Evolutionary conservation across 2,797 vertebrate species (phyloP), one percentile per base, ranked within the genome.

Genomic region (Argya squamiceps): DNA sequence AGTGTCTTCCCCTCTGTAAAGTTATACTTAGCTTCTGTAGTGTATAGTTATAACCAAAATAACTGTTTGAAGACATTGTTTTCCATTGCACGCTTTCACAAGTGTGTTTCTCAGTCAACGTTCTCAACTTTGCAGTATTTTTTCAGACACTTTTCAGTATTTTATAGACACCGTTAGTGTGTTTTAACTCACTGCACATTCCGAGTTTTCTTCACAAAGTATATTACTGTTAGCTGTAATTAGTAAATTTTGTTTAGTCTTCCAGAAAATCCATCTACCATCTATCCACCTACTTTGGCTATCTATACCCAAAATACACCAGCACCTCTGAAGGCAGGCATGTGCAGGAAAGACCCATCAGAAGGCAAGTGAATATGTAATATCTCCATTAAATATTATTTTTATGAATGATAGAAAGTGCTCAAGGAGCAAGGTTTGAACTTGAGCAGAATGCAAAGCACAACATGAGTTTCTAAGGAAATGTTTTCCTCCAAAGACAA

Each of bases 401-500:
- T 84, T 55, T 55, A 55, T 67, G 47, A 89, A 26, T 46, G 32
- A 69, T 12, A 79, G 41, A 41, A 75, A 58, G n/a, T 12, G 2
- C 19, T 89, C 6, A 18, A 71, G 29, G 19, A n/a, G 4, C 20
- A 91, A 89, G 14, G 18, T 39, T 73, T 88, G 67, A 69, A 82
- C 47, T 76, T 50, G 22, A 87, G 47, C 22, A 65, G 52, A 89
- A 73, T 73, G 14, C 16, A n/a, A 89, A 88, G 39, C n/a, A 76
- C 55, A 59, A 49, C 65, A 88, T 65, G 7, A 70, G 36, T 83
- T 81, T 76, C 36, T 41, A 59, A 56, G 34, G 60, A 85, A 80
- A 74, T 46, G 7, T 67, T 89, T 68, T 17, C 16, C 44, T 90
- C 44, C 30, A 39, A 86, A 96, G 59, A 79, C 46, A 76, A 85